Evolutionary conservation across 2,888 invertebrate species (phyloP).

Genomic region (Adelognathus sp.): DNA sequence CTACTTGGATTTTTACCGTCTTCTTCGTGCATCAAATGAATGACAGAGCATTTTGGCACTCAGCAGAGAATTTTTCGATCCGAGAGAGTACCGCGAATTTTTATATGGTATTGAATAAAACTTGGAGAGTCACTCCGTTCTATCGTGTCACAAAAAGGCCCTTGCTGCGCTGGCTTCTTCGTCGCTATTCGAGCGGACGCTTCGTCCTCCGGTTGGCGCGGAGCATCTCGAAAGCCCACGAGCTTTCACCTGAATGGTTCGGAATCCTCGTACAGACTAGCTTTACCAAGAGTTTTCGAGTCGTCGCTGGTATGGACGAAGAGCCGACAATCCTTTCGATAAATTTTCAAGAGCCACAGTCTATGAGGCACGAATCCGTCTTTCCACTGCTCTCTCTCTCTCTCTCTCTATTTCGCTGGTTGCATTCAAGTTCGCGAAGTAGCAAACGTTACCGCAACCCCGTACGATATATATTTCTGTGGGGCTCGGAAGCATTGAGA

Average conservation of each 20-base stretch:
- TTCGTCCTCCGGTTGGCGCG: slow-evolving; percentile 17
- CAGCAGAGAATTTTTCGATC: background rate
- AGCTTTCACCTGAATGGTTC: slow-evolving; percentile 24
- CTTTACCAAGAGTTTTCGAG: slow-evolving; percentile 13
- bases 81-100: background rate
- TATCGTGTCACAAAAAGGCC: background rate
- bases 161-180: background rate
- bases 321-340: slow-evolving; percentile 30
- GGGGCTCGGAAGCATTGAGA: background rate
- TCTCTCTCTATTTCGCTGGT: slow-evolving; percentile 21
- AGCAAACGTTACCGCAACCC: slow-evolving; percentile 35
- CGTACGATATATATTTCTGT: slow-evolving; percentile 29
- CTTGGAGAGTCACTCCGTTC: background rate
- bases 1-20: too few relatives aligned
- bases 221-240: slow-evolving; percentile 21
- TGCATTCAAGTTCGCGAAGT: slow-evolving; percentile 31
- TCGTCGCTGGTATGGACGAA: slow-evolving; percentile 1
- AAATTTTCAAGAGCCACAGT: slow-evolving; percentile 26
- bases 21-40: background rate
- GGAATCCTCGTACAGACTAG: slow-evolving; percentile 10
- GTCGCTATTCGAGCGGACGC: background rate
- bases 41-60: background rate
- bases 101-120: background rate
- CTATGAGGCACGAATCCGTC: slow-evolving; percentile 13
- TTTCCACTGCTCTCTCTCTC: background rate